phyloP scores from a whole-genome alignment of 1,140 invertebrate genomes.

The Drosophila paulistorum region DNA sequence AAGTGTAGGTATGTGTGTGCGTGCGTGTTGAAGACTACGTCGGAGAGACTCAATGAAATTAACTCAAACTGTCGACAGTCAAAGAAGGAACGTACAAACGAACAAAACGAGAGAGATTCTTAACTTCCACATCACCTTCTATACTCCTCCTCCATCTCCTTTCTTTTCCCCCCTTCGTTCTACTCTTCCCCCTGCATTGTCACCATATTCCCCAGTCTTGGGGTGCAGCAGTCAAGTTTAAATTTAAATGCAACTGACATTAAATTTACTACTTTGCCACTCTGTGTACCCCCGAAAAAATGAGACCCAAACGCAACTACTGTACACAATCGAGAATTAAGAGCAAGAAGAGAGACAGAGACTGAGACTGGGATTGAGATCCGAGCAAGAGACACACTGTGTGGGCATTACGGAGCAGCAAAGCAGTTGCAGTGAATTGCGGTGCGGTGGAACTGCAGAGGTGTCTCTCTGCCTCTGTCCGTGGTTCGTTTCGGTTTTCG shows the following conservation, averaged over 20 bases:
- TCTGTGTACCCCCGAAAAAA: slow-evolving; percentile 22
- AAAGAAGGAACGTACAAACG: slow-evolving; percentile 12
- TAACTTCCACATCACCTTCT: background rate
- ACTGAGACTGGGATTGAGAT: background rate
- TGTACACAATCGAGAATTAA: slow-evolving; percentile 21
- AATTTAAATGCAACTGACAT: slow-evolving; percentile 81
- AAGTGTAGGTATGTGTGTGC: slow-evolving; percentile 37
- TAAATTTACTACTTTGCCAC: slow-evolving; percentile 81
- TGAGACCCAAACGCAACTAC: slow-evolving; percentile 47
- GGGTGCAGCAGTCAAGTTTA: slow-evolving; percentile 57
- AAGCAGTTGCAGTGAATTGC: background rate
- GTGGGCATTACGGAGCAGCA: no score
- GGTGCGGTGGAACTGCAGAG: background rate
- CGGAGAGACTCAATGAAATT: slow-evolving; percentile 52
- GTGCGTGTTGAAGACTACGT: slow-evolving; percentile 38
- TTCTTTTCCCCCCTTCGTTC: background rate
- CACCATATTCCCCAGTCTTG: slow-evolving; percentile 1
- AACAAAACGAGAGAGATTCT: slow-evolving; percentile 7
- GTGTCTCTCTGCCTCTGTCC: background rate
- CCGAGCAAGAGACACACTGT: slow-evolving; percentile 10
- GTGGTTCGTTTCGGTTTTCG: slow-evolving; percentile 20
- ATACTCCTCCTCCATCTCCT: background rate
- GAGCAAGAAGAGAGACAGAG: slow-evolving; percentile 16
- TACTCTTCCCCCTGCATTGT: background rate
- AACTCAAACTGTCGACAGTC: slow-evolving; percentile 76